Base-by-base conservation (phyloP, 2,888 invertebrate species). In the Anagyrus pseudococci region DNA sequence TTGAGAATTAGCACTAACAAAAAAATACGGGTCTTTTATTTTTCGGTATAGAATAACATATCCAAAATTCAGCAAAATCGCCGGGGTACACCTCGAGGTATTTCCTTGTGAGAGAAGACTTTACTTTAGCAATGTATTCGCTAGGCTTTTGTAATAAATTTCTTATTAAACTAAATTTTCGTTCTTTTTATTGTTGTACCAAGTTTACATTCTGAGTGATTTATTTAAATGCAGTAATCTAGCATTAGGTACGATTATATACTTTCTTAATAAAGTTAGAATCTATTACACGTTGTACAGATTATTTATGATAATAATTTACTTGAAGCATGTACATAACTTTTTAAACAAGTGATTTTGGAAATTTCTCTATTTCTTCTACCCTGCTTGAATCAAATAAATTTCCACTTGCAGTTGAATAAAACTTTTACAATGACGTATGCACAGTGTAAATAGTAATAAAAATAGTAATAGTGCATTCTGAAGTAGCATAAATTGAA, bases 201-300 rank as follows among this genome's bases (percentile, higher is more conserved):
- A 41, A n/a, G n/a, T n/a, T 77, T 77, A 67, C 85, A 85, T 62
- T 87, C 84, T 0, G 84, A 84, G 70, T 84, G 83, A 75, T 89
- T 88, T 68, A 90, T 82, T 73, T 86, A 84, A 20, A 87, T 83
- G 64, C 83, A 82, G 50, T 85, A 83, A 72, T 92, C 87, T 59
- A 93, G 75, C 47, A 83, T 81, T 53, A 90, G 83, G 57, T 90
- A 67, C 84, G 83, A 65, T 86, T 86, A 76, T 86, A 89, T 4
- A 84, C 79, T 13, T 82, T 82, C 15, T 76, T 74, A 52, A 90
- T 77, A 75, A 87, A 89, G 17, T 85, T 83, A n/a, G 79, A 76
- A 72, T 84, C 82, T 55, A 93, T 79, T 3, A 85, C 83, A 67
- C 81, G 81, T 64, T 83, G 80, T 85, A 65, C 91, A 79, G 74